Evolutionary conservation across 2,888 invertebrate species (phyloP).

Genomic region (Gymnocheta viridis): DNA sequence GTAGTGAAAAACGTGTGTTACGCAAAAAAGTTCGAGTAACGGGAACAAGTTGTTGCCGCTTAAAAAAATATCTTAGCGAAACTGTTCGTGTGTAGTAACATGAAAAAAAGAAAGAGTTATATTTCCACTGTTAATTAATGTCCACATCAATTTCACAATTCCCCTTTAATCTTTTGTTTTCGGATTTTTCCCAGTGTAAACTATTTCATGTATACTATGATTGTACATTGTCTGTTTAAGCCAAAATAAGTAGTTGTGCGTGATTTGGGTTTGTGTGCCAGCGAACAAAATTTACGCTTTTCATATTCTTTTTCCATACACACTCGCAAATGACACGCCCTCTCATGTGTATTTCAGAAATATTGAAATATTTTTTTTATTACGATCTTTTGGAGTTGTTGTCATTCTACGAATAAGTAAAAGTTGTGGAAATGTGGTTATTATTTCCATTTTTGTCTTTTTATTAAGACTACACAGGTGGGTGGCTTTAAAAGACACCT

Average conservation of each 20-base stretch:
- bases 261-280: constrained; percentile 67
- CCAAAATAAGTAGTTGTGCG: constrained; percentile 41
- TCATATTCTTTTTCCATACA: not conserved
- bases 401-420: constrained; percentile 32
- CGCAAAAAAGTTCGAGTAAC: no score
- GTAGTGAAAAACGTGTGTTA: no score
- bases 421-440: constrained; percentile 6
- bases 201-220: not conserved
- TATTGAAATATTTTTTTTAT: constrained; percentile 13
- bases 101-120: no score
- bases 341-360: not conserved
- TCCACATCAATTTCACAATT: not conserved
- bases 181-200: not conserved
- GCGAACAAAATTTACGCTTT: not conserved
- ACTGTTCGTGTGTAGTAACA: no score
- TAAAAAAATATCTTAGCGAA: no score
- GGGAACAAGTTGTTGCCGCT: no score
- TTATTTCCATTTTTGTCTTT: not conserved
- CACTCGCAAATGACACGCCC: constrained; percentile 33
- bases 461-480: not conserved
- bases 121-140: no score
- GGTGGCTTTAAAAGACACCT: not conserved
- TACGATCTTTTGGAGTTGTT: not conserved
- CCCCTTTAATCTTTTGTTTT: not conserved
- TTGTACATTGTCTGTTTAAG: constrained; percentile 15